Evolutionary conservation across 2,797 vertebrate species (phyloP).

Genomic region (Tauraco hartlaubi): DNA sequence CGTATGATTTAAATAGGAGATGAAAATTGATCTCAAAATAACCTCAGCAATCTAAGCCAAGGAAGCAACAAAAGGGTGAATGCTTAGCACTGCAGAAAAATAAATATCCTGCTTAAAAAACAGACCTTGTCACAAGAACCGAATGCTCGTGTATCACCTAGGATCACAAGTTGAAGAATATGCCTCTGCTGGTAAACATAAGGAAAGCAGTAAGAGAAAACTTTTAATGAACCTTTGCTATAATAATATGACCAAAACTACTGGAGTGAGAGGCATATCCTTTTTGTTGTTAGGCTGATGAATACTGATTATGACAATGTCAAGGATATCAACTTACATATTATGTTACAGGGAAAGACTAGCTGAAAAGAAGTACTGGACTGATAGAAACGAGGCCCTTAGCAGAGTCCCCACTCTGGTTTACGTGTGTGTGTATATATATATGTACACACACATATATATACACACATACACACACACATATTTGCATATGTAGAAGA

Average conservation of each 20-base stretch:
- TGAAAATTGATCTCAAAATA: conserved; percentile 51
- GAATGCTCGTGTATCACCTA: not conserved
- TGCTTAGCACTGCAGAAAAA: conserved; percentile 35
- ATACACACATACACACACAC: not conserved
- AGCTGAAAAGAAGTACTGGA: not conserved
- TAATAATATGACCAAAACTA: not conserved
- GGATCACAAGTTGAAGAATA: not conserved
- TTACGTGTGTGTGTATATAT: not conserved
- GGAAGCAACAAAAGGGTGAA: not conserved
- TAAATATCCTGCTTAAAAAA: conserved; percentile 18
- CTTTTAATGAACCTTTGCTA: not conserved
- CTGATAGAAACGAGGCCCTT: not conserved
- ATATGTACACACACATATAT: too few relatives aligned
- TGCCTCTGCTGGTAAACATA: not conserved
- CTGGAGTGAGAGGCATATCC: conserved; percentile 3
- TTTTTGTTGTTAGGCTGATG: not conserved
- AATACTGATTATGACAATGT: conserved; percentile 1
- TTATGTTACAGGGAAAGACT: not conserved
- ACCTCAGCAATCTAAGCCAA: conserved; percentile 7
- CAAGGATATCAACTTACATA: conserved; percentile 9
- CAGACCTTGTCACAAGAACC: not conserved
- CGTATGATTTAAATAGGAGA: conserved; percentile 49
- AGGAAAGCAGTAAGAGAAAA: not conserved
- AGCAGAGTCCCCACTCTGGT: not conserved
- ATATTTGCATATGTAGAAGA: not conserved